Evolutionary conservation across 2,113 vertebrate species (phyloP), one percentile per base, ranked within the genome.

Genomic region (Ceuthmochares aereus): DNA sequence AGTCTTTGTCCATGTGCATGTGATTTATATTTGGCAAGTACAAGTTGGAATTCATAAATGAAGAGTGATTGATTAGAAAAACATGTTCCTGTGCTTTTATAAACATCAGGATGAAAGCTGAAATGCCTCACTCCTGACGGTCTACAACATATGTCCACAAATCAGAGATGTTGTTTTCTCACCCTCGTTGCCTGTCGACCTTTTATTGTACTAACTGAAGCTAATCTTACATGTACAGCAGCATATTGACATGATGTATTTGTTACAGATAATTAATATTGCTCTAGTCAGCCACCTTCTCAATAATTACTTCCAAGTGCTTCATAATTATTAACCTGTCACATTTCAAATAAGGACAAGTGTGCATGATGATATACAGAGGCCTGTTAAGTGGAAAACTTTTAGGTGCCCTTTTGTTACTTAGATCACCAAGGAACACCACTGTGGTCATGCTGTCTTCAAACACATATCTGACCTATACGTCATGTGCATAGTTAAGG

Each of bases 201-300:
- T 85, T 82, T 73, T 77, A 88, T 37, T 79, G 40, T 54, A 89
- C 85, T 88, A 68, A 34, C 83, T 3, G 0, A 67, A 86, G 66
- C 76, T 69, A 68, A 93, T 78, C 68, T 86, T 92, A 87, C 1
- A 1, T 2, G 3, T 91, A 52, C 62, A 89, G 72, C 40, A 42
- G 49, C 63, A 13, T 59, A 67, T 37, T 51, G 83, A 49, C 36
- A 67, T 63, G 87, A 55, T 56, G 45, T 21, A 49, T 40, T 87
- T 82, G 60, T 77, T 84, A 67, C 69, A 94, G 75, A 79, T 45
- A 94, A 96, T 96, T 97, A 96, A 73, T 86, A 78, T 21, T 34
- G 6, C 55, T 79, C 26, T 77, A 43, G 27, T 32, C 62, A n/a
- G 23, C 42, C 54, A 82, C 81, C 68, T 82, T 74, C 88, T 90